Evolutionary conservation across 2,888 invertebrate genomes (phyloP), one percentile per base, ranked within the genome.

Genomic region (Dicranocentrus wangi): DNA sequence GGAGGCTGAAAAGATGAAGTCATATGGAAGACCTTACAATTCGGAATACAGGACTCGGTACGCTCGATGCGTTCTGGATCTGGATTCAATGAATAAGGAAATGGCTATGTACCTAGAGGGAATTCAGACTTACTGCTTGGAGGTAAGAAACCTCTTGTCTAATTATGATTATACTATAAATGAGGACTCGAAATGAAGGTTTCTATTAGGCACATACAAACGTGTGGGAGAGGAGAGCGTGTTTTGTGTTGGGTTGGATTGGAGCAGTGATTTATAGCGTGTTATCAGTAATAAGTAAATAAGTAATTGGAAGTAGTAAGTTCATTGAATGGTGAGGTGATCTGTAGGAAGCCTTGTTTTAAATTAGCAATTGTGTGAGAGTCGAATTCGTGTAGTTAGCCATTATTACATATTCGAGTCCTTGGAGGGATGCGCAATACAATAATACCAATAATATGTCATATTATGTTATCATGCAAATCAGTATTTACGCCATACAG

Each of bases 21-120:
- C 95, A 0, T 94, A 93, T 88, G 93, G 94, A 32, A 92, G 94
- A 87, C 91, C 92, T 82, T 92, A 95, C 87, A 92, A 94, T 2
- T 93, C 94, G 82, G 97, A 97, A 88, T 98, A 97, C 89, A 95
- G 97, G 88, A 92, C 94, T 86, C 93, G 93, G 87, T 98, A 98
- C 90, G 98, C 98, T 15, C 92, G 93, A 83, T 88, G 90, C 65
- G 93, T 98, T 1, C 93, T 98, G 72, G 95, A 97, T 85, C 91
- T 98, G 87, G 98, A 98, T 88, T 93, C 93, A 87, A 92, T 98
- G 90, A 98, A 98, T 89, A 92, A 92, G 86, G 95, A 97, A 88
- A 91, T 98, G 84, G 94, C 95, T 88, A 93, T 93, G 83, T 94
- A 94, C 88, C 91, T 98, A 66, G 94, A 94, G 87, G 94, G 94